Conservation (phyloP, 2,113 vertebrate genomes). For the Nesoenas mayeri region DNA sequence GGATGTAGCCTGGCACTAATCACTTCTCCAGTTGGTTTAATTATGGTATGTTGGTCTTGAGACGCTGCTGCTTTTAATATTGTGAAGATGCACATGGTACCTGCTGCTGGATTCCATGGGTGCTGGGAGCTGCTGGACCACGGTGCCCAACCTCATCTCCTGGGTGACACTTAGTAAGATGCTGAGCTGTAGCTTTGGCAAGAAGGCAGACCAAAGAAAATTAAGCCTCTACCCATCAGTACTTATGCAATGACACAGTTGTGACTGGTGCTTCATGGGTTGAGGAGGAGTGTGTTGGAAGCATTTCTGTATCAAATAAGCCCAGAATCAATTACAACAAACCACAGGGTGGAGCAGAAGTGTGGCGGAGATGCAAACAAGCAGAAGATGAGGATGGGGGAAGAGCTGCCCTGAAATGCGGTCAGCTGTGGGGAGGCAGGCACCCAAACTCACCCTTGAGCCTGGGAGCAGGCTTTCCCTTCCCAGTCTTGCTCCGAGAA, state of each 20-base stretch:
- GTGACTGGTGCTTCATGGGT: background rate
- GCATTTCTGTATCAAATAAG: background rate
- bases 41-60: fast-evolving
- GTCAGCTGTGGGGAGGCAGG: background rate
- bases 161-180: background rate
- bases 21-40: background rate
- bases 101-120: background rate
- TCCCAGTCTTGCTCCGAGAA: fast-evolving
- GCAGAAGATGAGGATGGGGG: background rate
- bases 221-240: background rate
- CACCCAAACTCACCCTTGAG: background rate
- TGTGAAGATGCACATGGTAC: background rate
- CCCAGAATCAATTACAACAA: background rate
- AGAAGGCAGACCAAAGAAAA: background rate
- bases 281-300: background rate
- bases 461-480: background rate
- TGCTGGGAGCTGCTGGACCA: background rate
- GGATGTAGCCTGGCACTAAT: background rate
- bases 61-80: background rate
- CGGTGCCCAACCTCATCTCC: background rate
- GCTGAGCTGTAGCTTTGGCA: background rate
- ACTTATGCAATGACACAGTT: background rate
- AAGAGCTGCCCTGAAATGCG: background rate
- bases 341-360: background rate
- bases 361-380: background rate